Conservation (phyloP, 2,888 invertebrate genomes). For the Drosophila recens region DNA sequence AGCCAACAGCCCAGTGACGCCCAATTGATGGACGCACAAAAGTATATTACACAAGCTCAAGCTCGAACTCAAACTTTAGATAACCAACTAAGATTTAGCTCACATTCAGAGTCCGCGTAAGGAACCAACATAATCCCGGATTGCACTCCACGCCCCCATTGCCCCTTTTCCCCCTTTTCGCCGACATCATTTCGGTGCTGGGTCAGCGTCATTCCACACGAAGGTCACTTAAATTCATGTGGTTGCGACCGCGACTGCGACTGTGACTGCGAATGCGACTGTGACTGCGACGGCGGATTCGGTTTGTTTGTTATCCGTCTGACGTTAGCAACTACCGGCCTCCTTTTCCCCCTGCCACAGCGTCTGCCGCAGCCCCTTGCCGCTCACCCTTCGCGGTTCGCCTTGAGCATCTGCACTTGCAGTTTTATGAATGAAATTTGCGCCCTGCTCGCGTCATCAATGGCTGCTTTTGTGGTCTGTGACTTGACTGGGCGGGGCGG, state of each 20-base stretch:
- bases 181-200: background rate
- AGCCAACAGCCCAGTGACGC: conserved; percentile 21
- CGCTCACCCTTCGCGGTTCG: conserved; percentile 10
- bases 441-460: conserved; percentile 61
- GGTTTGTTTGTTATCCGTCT: conserved; percentile 7
- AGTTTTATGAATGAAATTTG: conserved; percentile 75
- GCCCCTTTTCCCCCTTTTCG: background rate
- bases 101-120: conserved; percentile 1
- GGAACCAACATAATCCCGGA: background rate
- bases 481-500: background rate
- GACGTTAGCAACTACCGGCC: conserved; percentile 28
- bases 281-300: conserved; percentile 2
- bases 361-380: background rate
- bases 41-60: background rate
- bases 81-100: conserved; percentile 15
- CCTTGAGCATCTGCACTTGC: conserved; percentile 61
- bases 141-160: background rate
- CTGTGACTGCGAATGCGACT: background rate
- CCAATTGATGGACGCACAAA: conserved; percentile 60
- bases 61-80: background rate
- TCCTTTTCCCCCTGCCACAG: background rate
- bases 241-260: background rate
- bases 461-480: conserved; percentile 29
- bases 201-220: conserved; percentile 19
- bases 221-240: conserved; percentile 21